phyloP scores from a whole-genome alignment of 2,113 vertebrate species.

The Tringa solitaria region DNA sequence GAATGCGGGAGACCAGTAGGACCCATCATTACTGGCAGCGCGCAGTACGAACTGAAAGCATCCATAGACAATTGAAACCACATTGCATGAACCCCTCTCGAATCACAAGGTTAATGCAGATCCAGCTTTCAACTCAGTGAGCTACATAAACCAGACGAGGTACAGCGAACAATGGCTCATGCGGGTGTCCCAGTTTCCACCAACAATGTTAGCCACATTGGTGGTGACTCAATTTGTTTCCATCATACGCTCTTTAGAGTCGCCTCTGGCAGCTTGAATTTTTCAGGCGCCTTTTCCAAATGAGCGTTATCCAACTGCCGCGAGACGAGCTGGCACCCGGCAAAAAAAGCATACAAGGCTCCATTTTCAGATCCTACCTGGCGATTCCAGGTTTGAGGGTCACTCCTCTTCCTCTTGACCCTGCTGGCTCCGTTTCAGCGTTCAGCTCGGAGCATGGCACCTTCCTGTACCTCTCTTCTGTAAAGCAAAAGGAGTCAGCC shows the following conservation, averaged over 20 bases:
- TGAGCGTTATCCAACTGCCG: background rate
- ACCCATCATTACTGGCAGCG: background rate
- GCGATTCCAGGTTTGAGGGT: background rate
- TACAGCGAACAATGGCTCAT: slow-evolving; percentile 39
- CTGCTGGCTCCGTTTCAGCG: background rate
- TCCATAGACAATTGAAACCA: slow-evolving; percentile 47
- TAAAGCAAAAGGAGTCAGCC: background rate
- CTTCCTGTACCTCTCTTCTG: background rate
- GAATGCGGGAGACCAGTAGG: slow-evolving; percentile 14
- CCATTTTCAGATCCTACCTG: background rate
- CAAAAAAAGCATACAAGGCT: background rate
- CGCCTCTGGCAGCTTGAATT: slow-evolving; percentile 39
- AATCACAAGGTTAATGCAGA: slow-evolving; percentile 28
- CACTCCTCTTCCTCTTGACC: background rate
- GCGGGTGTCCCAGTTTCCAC: slow-evolving; percentile 54
- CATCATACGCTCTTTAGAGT: slow-evolving; percentile 29
- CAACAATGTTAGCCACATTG: slow-evolving; percentile 39
- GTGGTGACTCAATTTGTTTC: slow-evolving; percentile 54
- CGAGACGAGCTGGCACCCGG: background rate
- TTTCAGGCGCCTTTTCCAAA: background rate
- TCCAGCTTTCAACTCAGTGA: slow-evolving; percentile 44
- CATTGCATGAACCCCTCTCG: slow-evolving; percentile 15
- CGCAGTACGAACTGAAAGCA: background rate
- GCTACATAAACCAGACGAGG: slow-evolving; percentile 64
- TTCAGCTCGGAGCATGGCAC: background rate